Base-by-base conservation (phyloP, 2,113 vertebrate species). In the Zapornia atra region DNA sequence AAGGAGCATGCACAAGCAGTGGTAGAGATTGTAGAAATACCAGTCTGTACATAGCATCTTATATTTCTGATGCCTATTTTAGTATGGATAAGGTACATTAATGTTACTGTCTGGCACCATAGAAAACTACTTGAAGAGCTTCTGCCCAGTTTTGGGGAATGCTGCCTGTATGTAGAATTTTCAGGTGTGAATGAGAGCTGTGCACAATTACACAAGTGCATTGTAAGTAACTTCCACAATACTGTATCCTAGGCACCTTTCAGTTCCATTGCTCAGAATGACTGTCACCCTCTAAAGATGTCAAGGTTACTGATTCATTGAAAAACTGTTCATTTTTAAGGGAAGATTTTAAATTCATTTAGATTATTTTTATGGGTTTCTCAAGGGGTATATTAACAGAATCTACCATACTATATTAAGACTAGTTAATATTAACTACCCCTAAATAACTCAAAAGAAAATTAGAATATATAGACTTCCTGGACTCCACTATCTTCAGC, bases 201-300 rank as follows among this genome's bases (percentile, higher is more conserved):
- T 71, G 66, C 31, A 33, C 40, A 61, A 5, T 73, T 42, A 8
- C 2, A 34, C 56, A 76, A 79, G 20, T 13, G 7, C 7, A 5
- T 38, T 81, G 59, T 64, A 31, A 59, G 21, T 21, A 3, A 48
- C 20, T 56, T 68, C 44, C 26, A 17, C 11, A 42, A 2, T 20
- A 10, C 15, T 6, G 5, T 64, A 29, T 54, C 10, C 31, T 29
- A 6, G 0, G 0, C 36, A 57, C 10, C 22, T 34, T 64, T 64
- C 2, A 1, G 16, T 89, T 60, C 50, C 22, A 11, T 83, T 73
- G 50, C 33, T 91, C 26, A 87, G 34, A 80, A 60, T 36, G 18
- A 44, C 20, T 59, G 12, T 40, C 42, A 33, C 33, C 11, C 18
- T 76, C 79, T 88, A 36, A 70, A 46, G n/a, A 25, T 66, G 10